Base-by-base conservation (phyloP, 1,140 invertebrate genomes). In the Ganaspis sp. region DNA sequence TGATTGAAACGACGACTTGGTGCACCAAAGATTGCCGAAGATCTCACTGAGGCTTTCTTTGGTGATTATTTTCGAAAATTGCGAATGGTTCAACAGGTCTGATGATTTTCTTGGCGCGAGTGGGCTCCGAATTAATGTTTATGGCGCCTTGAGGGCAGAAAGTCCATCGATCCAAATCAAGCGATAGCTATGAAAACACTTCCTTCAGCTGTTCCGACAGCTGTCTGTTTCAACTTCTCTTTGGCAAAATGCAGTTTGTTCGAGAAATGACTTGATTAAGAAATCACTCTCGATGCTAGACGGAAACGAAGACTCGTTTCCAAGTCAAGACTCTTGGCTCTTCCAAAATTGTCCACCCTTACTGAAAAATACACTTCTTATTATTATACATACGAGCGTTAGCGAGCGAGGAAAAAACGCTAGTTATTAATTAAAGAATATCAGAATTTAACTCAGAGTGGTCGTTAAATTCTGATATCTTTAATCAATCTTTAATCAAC, bases 191-290 rank as follows among this genome's bases (percentile, higher is more conserved):
- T 64, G 58, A 64, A 64, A 64, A 64, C 58, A 64, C 58, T 64
- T 34, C 58, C 54, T 64, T 64, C 26, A 64, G 58, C 58, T 64
- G 58, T 64, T 49, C 58, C 58, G 58, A 64, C 58, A 64, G 58
- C 58, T 64, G 58, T 64, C 58, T 64, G 58, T 64, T 64, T 64
- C 23, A 15, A 64, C 21, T 29, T 64, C 54, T 64, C 54, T 64
- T 26, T 26, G 23, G 23, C 15, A 58, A 58, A 58, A 58, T 34
- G 58, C 26, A 64, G 58, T 64, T 17, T n/a, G 15, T 26, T 29
- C 21, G 29, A 64, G 58, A 64, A 64, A 64, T 21, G 58, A 64
- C 58, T 64, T 64, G 58, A 64, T 64, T 64, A 64, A 64, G 58
- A 29, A 64, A 64, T 64, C 58, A 64, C 26, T 34, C 19, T 54